Conservation (phyloP, 2,888 invertebrate genomes). For the Lasioglossum morio region DNA sequence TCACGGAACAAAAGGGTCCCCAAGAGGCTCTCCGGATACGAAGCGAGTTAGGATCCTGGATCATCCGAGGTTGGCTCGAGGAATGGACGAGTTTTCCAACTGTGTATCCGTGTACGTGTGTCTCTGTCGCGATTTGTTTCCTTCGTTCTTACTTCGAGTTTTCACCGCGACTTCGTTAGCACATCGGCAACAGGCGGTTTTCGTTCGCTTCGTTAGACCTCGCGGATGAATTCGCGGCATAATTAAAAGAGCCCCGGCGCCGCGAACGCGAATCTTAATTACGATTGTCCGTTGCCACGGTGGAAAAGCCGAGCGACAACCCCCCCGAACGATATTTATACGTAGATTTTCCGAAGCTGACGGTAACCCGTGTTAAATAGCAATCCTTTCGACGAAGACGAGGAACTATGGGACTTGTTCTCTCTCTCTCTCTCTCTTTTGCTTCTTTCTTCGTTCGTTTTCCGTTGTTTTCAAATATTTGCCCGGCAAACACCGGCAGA, state of each 20-base stretch:
- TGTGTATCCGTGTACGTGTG: neutral
- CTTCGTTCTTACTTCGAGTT: constrained; percentile 3
- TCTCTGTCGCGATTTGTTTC: constrained; percentile 8
- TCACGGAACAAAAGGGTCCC: constrained; percentile 18
- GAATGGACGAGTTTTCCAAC: neutral
- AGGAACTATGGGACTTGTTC: neutral
- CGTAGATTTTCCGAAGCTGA: constrained; percentile 39
- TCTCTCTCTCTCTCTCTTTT: too few species aligned
- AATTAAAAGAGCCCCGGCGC: constrained; percentile 42
- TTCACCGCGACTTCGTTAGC: constrained; percentile 46
- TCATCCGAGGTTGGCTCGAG: neutral
- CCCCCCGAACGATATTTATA: constrained; percentile 47
- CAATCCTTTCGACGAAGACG: constrained; percentile 9
- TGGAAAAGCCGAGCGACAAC: constrained; percentile 36
- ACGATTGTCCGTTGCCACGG: constrained; percentile 9
- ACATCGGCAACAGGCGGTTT: constrained; percentile 53
- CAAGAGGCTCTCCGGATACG: neutral
- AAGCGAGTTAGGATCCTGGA: constrained; percentile 17
- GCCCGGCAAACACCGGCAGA: constrained; percentile 47
- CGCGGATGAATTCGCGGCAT: constrained; percentile 49
- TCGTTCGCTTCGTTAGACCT: constrained; percentile 37
- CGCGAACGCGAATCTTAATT: constrained; percentile 39
- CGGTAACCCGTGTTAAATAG: constrained; percentile 21
- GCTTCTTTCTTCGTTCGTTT: constrained; percentile 17
- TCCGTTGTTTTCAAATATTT: constrained; percentile 52